phyloP scores from a whole-genome alignment of 2,888 invertebrate species.

The Teinopalpus imperialis region DNA sequence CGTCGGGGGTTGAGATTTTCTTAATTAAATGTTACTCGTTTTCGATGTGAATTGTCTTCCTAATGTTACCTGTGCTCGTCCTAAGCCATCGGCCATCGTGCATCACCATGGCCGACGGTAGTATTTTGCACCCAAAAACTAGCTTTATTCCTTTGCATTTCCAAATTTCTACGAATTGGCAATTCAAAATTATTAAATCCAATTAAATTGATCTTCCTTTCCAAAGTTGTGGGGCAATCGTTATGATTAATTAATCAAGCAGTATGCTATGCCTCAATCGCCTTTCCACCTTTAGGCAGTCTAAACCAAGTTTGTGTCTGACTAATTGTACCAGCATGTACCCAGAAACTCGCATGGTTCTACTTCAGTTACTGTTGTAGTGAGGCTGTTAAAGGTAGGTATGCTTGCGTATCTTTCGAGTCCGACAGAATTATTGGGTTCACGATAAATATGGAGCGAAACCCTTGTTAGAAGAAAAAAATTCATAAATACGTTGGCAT shows the following conservation, averaged over 20 bases:
- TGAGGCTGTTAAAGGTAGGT: constrained; percentile 13
- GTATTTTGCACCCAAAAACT: constrained; percentile 4
- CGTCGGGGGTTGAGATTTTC: constrained; percentile 20
- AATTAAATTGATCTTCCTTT: no score
- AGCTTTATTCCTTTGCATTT: background rate
- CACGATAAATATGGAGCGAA: no score
- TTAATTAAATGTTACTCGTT: constrained; percentile 1
- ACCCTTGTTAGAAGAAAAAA: no score
- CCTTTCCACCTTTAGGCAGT: no score
- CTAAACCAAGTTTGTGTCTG: constrained; percentile 7
- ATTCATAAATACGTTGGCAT: no score
- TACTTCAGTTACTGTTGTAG: no score
- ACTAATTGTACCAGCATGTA: constrained; percentile 14
- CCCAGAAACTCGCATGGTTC: constrained; percentile 22
- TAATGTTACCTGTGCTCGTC: constrained; percentile 14
- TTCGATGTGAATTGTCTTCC: constrained; percentile 12
- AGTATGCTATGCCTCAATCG: no score
- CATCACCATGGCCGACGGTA: background rate
- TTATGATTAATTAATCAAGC: no score
- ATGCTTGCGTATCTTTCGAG: constrained; percentile 20
- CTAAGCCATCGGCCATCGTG: constrained; percentile 1
- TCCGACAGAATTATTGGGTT: constrained; percentile 20
- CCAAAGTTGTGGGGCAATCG: no score
- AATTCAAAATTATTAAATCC: no score
- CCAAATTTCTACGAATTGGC: background rate